Percentiles rank a stretch among this genome's conserved stretches.
phyloP scores from a whole-genome alignment of 1,140 invertebrate species.

The Muscidifurax raptorellus region DNA sequence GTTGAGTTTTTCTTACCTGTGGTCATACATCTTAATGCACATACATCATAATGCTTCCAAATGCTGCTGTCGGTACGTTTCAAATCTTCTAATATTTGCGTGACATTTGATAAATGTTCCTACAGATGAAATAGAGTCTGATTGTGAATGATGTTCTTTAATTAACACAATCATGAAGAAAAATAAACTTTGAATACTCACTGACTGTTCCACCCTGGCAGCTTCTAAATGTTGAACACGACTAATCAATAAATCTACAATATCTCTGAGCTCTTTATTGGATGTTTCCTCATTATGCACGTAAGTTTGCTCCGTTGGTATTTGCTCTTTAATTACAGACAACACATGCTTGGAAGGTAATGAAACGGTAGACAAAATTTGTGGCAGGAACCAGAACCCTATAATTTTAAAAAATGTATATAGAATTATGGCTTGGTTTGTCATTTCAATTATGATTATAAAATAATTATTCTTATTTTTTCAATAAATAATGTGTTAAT shows the following conservation, averaged over 20 bases:
- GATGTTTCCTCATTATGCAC: constrained; percentile 12
- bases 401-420: constrained; percentile 53
- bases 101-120: constrained; percentile 60
- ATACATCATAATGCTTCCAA: constrained; percentile 60
- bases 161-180: background rate
- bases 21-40: constrained; percentile 19
- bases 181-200: constrained; percentile 56
- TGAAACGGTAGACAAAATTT: constrained; percentile 46
- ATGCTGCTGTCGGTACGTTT: constrained; percentile 47
- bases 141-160: background rate
- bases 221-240: constrained; percentile 64
- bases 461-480: constrained; percentile 30
- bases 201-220: constrained; percentile 56
- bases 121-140: constrained; percentile 27
- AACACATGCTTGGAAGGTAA: constrained; percentile 19
- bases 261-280: constrained; percentile 52
- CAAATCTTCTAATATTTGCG: constrained; percentile 52
- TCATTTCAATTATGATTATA: constrained; percentile 30
- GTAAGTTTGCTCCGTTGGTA: background rate
- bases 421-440: constrained; percentile 6
- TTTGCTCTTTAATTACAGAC: constrained; percentile 16
- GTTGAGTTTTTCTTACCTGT: background rate
- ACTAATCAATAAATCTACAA: constrained; percentile 56
- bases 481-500: background rate
- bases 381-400: constrained; percentile 63